phyloP scores from a whole-genome alignment of 2,888 invertebrate genomes.

The Ypsolopha sequella region DNA sequence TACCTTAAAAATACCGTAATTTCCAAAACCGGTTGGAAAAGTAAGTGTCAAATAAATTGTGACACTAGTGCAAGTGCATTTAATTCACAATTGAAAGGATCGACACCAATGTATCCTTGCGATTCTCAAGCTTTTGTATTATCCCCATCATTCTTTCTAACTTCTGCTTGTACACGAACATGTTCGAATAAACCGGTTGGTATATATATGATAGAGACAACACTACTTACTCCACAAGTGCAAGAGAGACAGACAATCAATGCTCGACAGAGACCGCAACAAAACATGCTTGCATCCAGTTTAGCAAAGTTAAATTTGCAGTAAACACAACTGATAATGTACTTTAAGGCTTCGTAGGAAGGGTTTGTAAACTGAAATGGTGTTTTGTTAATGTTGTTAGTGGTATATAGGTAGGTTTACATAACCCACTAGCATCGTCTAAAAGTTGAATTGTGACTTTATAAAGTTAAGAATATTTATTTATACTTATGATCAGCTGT shows the following conservation, averaged over 20 bases:
- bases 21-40: too few relatives aligned
- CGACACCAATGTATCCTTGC: too few relatives aligned
- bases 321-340: too few relatives aligned
- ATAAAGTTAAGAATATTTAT: slow-evolving; percentile 2
- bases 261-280: slow-evolving; percentile 37
- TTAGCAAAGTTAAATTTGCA: slow-evolving; percentile 22
- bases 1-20: too few relatives aligned
- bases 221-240: slow-evolving; percentile 14
- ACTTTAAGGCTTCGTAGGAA: too few relatives aligned
- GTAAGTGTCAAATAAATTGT: too few relatives aligned
- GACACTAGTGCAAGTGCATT: background rate
- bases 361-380: background rate
- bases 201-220: slow-evolving; percentile 23
- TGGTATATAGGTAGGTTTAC: slow-evolving; percentile 12
- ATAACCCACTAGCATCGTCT: background rate
- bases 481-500: background rate
- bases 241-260: slow-evolving; percentile 23
- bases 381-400: slow-evolving; percentile 10
- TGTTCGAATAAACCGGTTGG: slow-evolving; percentile 41
- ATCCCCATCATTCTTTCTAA: slow-evolving; percentile 27
- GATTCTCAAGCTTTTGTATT: background rate
- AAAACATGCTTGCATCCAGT: slow-evolving; percentile 36
- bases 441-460: slow-evolving; percentile 1
- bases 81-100: too few relatives aligned
- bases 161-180: slow-evolving; percentile 25